Evolutionary conservation across 35 echinoderm and acorn worm species (phyloP).

Genomic region (Patiria miniata): DNA sequence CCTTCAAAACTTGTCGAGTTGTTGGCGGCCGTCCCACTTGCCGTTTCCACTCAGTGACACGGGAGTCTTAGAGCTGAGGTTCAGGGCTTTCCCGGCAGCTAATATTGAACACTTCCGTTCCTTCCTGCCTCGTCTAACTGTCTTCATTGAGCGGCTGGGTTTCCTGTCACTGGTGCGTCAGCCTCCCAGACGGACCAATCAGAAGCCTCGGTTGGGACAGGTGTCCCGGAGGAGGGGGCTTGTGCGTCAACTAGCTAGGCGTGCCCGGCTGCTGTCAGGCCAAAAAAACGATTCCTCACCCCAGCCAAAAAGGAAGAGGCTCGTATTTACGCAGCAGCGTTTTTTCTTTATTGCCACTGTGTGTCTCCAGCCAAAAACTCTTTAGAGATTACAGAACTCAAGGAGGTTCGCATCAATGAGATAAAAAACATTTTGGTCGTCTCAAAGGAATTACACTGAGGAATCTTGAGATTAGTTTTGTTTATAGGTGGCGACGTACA

Average conservation of each 20-base stretch:
- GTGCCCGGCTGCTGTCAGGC: constrained; percentile 8
- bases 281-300: neutral
- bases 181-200: neutral
- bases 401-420: too few relatives aligned
- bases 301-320: neutral
- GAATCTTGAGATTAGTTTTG: too few relatives aligned
- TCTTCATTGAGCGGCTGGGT: neutral
- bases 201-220: neutral
- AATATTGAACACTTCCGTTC: constrained; percentile 47
- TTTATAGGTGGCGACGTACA: too few relatives aligned
- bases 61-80: neutral
- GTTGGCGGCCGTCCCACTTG: too few relatives aligned
- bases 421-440: too few relatives aligned
- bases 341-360: too few relatives aligned
- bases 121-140: constrained; percentile 21
- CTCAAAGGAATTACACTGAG: too few relatives aligned
- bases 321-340: neutral
- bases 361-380: too few relatives aligned
- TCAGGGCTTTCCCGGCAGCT: neutral
- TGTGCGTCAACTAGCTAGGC: constrained; percentile 2
- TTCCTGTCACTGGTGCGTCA: constrained; percentile 30
- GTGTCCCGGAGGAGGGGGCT: neutral
- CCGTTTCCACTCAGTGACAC: constrained; percentile 18
- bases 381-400: too few relatives aligned
- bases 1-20: neutral